phyloP scores from a whole-genome alignment of 2,888 invertebrate genomes.

The Agrilus cyanescens region DNA sequence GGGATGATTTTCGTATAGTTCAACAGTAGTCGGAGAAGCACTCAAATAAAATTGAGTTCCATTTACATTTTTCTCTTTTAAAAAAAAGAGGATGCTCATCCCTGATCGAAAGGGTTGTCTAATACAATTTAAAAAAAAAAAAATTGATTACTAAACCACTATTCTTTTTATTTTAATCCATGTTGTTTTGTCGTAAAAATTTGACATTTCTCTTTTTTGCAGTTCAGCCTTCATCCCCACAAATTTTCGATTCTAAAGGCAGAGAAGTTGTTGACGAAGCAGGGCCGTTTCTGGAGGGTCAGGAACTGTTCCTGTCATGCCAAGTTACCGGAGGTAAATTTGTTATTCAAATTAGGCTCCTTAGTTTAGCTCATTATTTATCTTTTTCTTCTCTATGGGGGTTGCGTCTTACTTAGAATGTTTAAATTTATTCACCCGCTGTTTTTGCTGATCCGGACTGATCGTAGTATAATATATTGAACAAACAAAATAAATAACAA shows the following conservation, averaged over 20 bases:
- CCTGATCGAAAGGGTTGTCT: too few relatives aligned
- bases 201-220: constrained; percentile 29
- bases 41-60: too few relatives aligned
- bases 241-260: constrained; percentile 74
- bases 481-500: neutral
- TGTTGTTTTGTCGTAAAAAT: constrained; percentile 15
- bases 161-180: constrained; percentile 6
- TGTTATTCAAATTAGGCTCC: neutral
- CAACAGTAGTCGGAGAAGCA: too few relatives aligned
- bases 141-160: neutral
- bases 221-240: constrained; percentile 72
- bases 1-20: neutral
- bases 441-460: neutral
- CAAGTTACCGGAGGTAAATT: constrained; percentile 74
- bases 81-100: too few relatives aligned
- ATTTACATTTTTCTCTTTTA: too few relatives aligned
- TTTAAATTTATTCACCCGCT: neutral
- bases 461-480: neutral
- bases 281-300: constrained; percentile 79
- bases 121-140: too few relatives aligned
- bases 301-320: constrained; percentile 71
- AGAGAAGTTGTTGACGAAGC: constrained; percentile 65
- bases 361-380: neutral
- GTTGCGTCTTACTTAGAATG: neutral
- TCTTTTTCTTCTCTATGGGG: too few relatives aligned